Evolutionary conservation across 2,113 vertebrate genomes (phyloP).

Genomic region (Erythrocebus patas): DNA sequence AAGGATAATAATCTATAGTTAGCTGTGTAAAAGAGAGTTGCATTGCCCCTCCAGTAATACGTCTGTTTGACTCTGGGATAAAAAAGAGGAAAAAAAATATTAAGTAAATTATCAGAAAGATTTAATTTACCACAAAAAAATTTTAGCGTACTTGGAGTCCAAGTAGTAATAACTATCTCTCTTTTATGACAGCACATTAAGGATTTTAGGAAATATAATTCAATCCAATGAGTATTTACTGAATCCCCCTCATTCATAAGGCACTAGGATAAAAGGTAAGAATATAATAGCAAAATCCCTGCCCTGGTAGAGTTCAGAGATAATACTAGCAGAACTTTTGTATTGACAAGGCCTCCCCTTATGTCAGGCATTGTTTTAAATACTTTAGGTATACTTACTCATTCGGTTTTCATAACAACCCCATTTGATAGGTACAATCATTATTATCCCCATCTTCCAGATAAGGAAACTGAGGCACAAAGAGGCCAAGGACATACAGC

Average conservation of each 20-base stretch:
- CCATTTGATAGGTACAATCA: background rate
- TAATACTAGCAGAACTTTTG: background rate
- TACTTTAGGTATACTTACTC: background rate
- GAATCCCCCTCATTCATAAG: background rate
- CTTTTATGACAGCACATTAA: background rate
- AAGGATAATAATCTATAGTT: constrained; percentile 97
- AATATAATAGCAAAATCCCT: background rate
- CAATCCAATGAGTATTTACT: background rate
- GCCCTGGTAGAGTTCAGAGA: background rate
- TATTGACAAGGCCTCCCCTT: background rate
- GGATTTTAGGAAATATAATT: background rate
- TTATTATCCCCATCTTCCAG: background rate
- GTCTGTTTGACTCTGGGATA: constrained; percentile 88
- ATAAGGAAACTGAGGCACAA: constrained; percentile 21
- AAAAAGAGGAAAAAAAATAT: constrained; percentile 16
- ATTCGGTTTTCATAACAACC: background rate
- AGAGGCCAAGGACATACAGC: background rate
- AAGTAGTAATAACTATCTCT: background rate
- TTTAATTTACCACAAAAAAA: background rate
- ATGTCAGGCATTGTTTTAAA: background rate
- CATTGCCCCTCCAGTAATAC: constrained; percentile 96
- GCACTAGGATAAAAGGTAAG: background rate
- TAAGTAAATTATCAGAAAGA: constrained; percentile 19
- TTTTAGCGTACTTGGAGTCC: background rate
- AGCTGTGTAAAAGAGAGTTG: constrained; percentile 96